A percentile compares a stretch with the other conserved stretches of the same genome.
Evolutionary conservation across 2,888 invertebrate genomes (phyloP).

Genomic region (Petrolisthes cinctipes): DNA sequence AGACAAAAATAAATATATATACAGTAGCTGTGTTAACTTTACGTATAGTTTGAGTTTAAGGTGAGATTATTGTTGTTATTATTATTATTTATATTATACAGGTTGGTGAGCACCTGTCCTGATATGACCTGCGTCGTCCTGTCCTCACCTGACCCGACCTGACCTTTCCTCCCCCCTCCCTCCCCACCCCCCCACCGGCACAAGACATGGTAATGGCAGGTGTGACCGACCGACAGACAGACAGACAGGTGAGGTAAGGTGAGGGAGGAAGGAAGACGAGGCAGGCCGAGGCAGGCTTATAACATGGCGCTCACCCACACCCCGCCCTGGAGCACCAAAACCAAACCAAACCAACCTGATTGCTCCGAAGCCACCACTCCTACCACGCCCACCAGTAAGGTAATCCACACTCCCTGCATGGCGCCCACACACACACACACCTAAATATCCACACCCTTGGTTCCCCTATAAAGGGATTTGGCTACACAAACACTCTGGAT

Average conservation of each 20-base stretch:
- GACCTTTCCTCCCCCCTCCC: too few relatives aligned
- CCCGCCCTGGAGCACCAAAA: too few relatives aligned
- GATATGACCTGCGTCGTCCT: not conserved
- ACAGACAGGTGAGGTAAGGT: slow-evolving; percentile 9
- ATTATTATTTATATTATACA: not conserved
- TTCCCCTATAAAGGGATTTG: slow-evolving; percentile 18
- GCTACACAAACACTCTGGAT: slow-evolving; percentile 19
- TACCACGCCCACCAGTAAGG: slow-evolving; percentile 7
- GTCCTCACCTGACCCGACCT: not conserved
- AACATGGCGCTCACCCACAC: slow-evolving; percentile 28
- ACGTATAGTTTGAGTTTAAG: not conserved
- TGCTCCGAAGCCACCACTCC: not conserved
- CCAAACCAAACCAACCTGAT: slow-evolving; percentile 7
- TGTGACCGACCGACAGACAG: not conserved
- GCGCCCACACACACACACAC: slow-evolving; percentile 20
- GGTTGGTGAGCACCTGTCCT: not conserved
- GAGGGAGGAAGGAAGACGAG: not conserved
- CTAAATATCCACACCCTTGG: slow-evolving; percentile 7
- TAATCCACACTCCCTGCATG: slow-evolving; percentile 24
- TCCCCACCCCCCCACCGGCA: not conserved
- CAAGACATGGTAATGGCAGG: not conserved
- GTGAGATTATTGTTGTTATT: too few relatives aligned
- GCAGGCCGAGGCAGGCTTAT: not conserved
- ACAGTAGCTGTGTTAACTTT: not conserved
- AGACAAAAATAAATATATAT: not conserved